Conservation (phyloP, 2,113 vertebrate genomes). For the Cynopterus brachyotis region DNA sequence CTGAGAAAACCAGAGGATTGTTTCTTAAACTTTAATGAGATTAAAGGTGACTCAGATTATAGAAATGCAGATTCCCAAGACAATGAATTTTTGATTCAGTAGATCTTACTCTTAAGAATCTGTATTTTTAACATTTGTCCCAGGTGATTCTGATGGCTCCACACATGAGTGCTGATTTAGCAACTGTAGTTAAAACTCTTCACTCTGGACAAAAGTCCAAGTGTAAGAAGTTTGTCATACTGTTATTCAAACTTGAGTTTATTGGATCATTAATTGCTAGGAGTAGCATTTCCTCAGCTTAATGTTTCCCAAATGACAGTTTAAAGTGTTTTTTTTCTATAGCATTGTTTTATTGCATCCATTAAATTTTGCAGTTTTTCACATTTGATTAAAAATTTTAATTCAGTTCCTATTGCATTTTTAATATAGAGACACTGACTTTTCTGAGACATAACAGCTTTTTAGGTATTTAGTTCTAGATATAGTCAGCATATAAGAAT, state of each 20-base stretch:
- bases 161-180: not conserved
- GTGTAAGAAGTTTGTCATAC: not conserved
- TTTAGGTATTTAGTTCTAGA: conserved; percentile 13
- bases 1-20: not conserved
- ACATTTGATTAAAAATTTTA: not conserved
- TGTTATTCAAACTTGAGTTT: not conserved
- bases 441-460: not conserved
- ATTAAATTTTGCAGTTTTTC: not conserved
- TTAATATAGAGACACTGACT: not conserved
- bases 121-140: not conserved
- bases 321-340: not conserved
- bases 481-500: not conserved
- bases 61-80: not conserved
- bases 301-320: not conserved
- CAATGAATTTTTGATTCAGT: not conserved
- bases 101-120: not conserved
- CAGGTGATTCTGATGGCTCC: not conserved
- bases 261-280: not conserved
- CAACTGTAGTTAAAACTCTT: not conserved
- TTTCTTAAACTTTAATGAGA: not conserved
- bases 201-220: not conserved
- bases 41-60: not conserved
- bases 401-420: not conserved
- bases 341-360: not conserved
- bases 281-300: not conserved